Base-by-base conservation (phyloP, 1,140 invertebrate species). In the Zaprionus lachaisei region DNA sequence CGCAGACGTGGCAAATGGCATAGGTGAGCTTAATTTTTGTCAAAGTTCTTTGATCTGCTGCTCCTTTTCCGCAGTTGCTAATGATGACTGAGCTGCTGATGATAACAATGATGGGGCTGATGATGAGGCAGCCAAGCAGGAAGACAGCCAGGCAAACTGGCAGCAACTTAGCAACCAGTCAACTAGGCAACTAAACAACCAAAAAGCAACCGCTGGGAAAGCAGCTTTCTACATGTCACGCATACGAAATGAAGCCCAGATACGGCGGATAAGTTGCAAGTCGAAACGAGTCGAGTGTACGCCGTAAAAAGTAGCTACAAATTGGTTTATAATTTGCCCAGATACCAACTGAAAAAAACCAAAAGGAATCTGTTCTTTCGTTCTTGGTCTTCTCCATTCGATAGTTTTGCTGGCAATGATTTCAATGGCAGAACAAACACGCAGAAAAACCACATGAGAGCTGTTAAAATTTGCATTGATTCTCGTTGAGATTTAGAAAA, bases 281-380 rank as follows among this genome's bases (percentile, higher is more conserved):
- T 38, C 37, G 22, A 9, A 9, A 34, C 31, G 31, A 67, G 31
- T 31, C 49, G n/a, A 38, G 28, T 38, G 28, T 47, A 15, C 62
- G 37, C 34, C 37, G 20, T 51, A 54, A 72, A 66, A 51, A 74
- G 65, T 34, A 79, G 68, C 72, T 72, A 86, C 84, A 84, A 89
- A 89, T 90, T 90, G 74, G 81, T 89, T 89, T 84, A 90, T 89
- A 89, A 89, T 90, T 90, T 81, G 57, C 55, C 62, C 72, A 79
- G 51, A 63, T 63, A 71, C 44, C 20, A 54, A 20, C 26, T 38
- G 26, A 20, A 26, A 34, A 24, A 66, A 44, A 44, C 4, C 15
- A 2, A 20, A 47, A 17, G n/a, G 3, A 47, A 9, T 47, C 11
- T 17, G 41, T 47, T 14, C 38, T 24, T 38, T 26, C 17, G 17